phyloP scores from a whole-genome alignment of 2,888 invertebrate species.

The Actias luna region DNA sequence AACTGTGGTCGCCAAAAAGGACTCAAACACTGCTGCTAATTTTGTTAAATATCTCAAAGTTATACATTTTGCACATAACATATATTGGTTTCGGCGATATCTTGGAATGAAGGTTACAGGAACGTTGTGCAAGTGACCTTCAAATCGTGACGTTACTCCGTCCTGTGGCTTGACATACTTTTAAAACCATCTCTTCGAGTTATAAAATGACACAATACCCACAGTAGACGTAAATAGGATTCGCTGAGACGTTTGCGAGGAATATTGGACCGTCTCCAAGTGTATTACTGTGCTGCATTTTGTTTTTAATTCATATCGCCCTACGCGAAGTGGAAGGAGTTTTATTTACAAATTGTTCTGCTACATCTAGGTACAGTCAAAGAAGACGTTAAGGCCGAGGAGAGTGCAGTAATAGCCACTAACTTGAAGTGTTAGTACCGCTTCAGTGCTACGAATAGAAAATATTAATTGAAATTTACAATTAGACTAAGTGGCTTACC shows the following conservation, averaged over 20 bases:
- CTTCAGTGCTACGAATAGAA: too few relatives aligned
- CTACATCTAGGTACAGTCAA: background rate
- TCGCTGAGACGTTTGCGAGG: slow-evolving; percentile 27
- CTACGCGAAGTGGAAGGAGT: background rate
- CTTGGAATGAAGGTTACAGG: background rate
- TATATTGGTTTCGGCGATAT: background rate
- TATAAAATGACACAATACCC: slow-evolving; percentile 10
- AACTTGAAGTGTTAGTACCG: background rate
- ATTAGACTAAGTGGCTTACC: too few relatives aligned
- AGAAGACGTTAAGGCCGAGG: background rate
- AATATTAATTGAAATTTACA: too few relatives aligned
- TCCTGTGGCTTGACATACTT: slow-evolving; percentile 14
- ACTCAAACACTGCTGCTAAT: too few relatives aligned
- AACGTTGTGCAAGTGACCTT: slow-evolving; percentile 15
- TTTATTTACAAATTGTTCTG: background rate
- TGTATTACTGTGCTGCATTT: slow-evolving; percentile 27
- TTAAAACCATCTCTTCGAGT: slow-evolving; percentile 29
- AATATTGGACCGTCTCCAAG: slow-evolving; percentile 47
- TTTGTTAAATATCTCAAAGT: too few relatives aligned
- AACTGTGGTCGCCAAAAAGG: too few relatives aligned
- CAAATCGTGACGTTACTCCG: background rate
- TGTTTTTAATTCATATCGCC: background rate
- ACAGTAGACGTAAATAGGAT: slow-evolving; percentile 33
- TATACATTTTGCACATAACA: background rate
- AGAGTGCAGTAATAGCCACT: background rate